Evolutionary conservation across 2,113 vertebrate genomes (phyloP).

Genomic region (Pollimyrus isidori): DNA sequence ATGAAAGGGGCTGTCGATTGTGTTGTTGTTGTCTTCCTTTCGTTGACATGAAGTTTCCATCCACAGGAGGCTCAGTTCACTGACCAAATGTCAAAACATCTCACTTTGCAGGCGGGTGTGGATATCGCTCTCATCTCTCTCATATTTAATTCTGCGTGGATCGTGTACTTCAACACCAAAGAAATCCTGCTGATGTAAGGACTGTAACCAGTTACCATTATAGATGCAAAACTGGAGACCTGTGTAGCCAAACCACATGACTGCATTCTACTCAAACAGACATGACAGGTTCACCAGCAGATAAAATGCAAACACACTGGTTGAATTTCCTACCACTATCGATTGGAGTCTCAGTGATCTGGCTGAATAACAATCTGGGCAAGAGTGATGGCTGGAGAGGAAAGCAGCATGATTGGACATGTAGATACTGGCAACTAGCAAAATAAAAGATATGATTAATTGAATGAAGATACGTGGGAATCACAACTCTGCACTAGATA

Average conservation of each 20-base stretch:
- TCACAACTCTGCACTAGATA: not conserved
- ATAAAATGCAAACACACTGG: not conserved
- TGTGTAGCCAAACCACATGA: not conserved
- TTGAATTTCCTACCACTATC: not conserved
- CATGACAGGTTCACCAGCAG: not conserved
- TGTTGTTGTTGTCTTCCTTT: not conserved
- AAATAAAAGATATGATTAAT: not conserved
- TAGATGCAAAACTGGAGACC: not conserved
- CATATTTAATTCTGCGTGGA: not conserved
- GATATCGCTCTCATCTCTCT: not conserved
- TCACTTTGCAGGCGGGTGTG: not conserved
- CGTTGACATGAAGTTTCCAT: not conserved
- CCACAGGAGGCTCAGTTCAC: not conserved
- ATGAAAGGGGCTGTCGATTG: not conserved
- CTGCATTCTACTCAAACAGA: not conserved
- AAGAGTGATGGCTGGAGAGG: not conserved
- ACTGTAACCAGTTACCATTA: not conserved
- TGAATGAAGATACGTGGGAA: not conserved
- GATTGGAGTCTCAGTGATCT: not conserved
- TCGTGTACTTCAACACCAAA: not conserved
- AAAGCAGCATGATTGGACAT: not conserved
- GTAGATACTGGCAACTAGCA: not conserved
- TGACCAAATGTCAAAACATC: not conserved
- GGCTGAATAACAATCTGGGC: not conserved
- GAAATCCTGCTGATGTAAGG: not conserved